Base-by-base conservation (phyloP, 53 echinoderm and acorn worm genomes). In the Antedon mediterranea region DNA sequence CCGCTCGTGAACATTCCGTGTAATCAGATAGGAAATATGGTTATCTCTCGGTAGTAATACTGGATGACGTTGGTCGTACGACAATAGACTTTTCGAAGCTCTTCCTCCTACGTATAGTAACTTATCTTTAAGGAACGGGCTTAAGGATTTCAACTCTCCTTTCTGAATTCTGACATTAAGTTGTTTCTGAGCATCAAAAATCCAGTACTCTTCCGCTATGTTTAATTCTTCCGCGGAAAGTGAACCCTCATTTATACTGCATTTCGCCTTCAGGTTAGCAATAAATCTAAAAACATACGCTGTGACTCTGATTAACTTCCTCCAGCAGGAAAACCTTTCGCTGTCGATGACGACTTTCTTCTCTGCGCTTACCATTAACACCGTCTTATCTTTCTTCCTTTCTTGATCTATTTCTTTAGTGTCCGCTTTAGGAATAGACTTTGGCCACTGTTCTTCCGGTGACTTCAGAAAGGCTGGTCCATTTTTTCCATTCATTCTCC, bases 281-380 rank as follows among this genome's bases (percentile, higher is more conserved):
- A 87, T 71, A 74, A 87, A 87, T 73, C 81, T 28, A 71, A 87
- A 77, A 5, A 87, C 84, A 43, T 87, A 87, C 3, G 87, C 87
- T 34, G 87, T 83, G 32, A 83, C 83, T 28, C 87, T 32, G 15
- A 87, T 43, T 72, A 87, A 72, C 33, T 77, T 79, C 79, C 83
- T 83, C 86, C 78, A 86, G 34, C 34, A 78, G 32, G 86, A 86
- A 78, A 82, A 86, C 30, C 77, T 82, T 34, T 79, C 80, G 32
- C 80, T 83, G 77, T 87, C 87, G 71, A 87, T 83, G n/a, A n/a
- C n/a, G 11, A 11, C 37, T 11, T 37, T 37, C 37, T 37, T 37
- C 37, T 37, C 37, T 43, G 76, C 75, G 37, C 28, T 41, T 33
- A 83, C 42, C 71, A 79, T 31, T 7, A 86, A 44, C 37, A 86